Conservation (phyloP, 1,140 invertebrate species). For the Dendroctonus ponderosae region DNA sequence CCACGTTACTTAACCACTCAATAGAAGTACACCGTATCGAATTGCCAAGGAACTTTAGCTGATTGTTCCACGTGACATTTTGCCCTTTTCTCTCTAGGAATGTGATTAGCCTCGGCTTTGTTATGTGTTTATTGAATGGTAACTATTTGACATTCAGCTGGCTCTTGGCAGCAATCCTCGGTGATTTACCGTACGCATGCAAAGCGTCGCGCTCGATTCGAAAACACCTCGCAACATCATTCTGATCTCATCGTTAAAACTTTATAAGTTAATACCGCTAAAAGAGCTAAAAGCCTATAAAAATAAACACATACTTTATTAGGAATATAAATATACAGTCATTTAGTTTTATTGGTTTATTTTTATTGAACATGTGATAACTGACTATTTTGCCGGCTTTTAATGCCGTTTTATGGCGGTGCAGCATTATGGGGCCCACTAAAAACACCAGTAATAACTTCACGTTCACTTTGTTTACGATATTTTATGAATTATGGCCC, state of each 20-base stretch:
- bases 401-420: slow-evolving; percentile 29
- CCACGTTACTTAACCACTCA: too few species aligned
- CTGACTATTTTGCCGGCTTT: slow-evolving; percentile 29
- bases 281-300: slow-evolving; percentile 34
- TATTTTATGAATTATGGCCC: background rate
- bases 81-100: too few species aligned
- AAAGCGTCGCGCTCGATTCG: background rate
- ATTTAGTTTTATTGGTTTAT: slow-evolving; percentile 34
- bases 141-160: too few species aligned
- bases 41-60: too few species aligned
- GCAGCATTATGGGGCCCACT: slow-evolving; percentile 5
- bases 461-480: background rate
- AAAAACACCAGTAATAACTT: slow-evolving; percentile 16
- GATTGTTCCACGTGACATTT: too few species aligned
- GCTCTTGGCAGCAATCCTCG: too few species aligned
- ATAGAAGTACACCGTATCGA: too few species aligned
- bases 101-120: too few species aligned
- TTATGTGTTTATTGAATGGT: too few species aligned
- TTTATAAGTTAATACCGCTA: slow-evolving; percentile 35
- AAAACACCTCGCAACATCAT: slow-evolving; percentile 16
- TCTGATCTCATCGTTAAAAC: slow-evolving; percentile 24
- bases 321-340: slow-evolving; percentile 32
- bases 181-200: too few species aligned
- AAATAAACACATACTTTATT: slow-evolving; percentile 36
- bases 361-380: slow-evolving; percentile 35